A percentile compares a stretch with the other conserved stretches of the same genome.
phyloP scores from a whole-genome alignment of 2,113 vertebrate species.

The Serinus canaria region DNA sequence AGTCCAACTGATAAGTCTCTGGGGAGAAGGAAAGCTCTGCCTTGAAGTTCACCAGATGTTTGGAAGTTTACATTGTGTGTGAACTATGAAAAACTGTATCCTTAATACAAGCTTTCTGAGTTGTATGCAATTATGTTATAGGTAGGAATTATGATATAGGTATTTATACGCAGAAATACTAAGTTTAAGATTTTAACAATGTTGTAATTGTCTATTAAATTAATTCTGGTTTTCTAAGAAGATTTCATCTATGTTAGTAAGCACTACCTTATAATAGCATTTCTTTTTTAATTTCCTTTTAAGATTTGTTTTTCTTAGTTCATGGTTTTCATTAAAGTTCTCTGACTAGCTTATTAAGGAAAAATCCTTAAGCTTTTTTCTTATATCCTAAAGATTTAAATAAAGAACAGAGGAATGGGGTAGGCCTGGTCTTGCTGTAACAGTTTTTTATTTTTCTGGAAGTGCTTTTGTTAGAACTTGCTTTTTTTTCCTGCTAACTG shows the following conservation, averaged over 20 bases:
- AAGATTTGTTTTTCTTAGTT: not conserved
- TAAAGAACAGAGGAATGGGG: not conserved
- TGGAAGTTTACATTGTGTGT: constrained; percentile 13
- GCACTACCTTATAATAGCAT: not conserved
- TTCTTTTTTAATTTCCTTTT: not conserved
- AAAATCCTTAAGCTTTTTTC: constrained; percentile 5
- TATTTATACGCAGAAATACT: not conserved
- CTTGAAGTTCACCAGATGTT: constrained; percentile 58
- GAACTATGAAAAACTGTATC: not conserved
- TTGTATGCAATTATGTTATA: not conserved
- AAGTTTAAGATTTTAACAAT: not conserved
- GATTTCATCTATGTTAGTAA: not conserved
- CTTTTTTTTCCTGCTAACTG: constrained; percentile 18
- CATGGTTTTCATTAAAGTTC: not conserved
- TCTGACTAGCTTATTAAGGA: not conserved
- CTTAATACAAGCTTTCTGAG: not conserved
- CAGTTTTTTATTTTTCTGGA: constrained; percentile 26
- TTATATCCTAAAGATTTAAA: not conserved
- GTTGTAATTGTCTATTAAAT: not conserved
- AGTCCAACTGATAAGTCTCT: constrained; percentile 40
- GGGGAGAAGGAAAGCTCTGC: not conserved
- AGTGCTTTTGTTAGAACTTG: constrained; percentile 32
- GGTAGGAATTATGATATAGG: not conserved
- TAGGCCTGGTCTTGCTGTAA: not conserved
- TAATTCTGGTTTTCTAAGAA: not conserved